phyloP scores from a whole-genome alignment of 2,113 vertebrate genomes.

The Melospiza melodia region DNA sequence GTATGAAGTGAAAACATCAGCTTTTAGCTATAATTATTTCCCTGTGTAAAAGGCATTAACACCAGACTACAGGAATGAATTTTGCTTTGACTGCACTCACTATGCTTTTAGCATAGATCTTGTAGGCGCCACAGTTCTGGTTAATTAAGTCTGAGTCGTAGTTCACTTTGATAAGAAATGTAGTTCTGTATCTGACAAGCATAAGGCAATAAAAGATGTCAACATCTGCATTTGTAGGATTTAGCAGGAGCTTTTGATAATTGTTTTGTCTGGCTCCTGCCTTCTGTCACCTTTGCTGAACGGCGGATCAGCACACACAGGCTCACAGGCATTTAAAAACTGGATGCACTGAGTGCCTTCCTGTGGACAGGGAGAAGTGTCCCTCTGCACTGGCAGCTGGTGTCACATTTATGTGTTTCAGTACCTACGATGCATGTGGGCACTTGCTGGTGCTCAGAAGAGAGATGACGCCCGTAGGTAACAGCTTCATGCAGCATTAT shows the following conservation, averaged over 20 bases:
- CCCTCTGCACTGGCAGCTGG: background rate
- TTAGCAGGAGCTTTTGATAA: slow-evolving; percentile 32
- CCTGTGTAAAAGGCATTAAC: background rate
- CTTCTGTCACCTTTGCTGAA: slow-evolving; percentile 4
- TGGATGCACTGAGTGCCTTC: background rate
- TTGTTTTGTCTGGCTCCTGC: slow-evolving; percentile 29
- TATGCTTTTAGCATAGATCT: background rate
- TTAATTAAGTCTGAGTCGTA: slow-evolving; percentile 40
- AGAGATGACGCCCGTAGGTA: background rate
- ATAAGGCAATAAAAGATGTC: slow-evolving; percentile 29
- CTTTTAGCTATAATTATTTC: slow-evolving; percentile 31
- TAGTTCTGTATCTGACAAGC: background rate
- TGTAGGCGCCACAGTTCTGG: background rate
- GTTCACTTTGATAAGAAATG: slow-evolving; percentile 34
- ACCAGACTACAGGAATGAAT: background rate
- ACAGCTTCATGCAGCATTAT: background rate
- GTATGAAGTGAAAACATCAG: background rate
- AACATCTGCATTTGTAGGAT: background rate
- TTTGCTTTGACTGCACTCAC: background rate
- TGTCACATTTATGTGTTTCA: background rate
- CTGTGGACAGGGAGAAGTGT: background rate
- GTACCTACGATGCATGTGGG: rapidly evolving
- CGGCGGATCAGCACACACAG: rapidly evolving
- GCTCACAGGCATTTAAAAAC: background rate
- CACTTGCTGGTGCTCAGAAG: background rate